Conservation (phyloP, 2,888 invertebrate species). For the Tolmerus cingulatus region DNA sequence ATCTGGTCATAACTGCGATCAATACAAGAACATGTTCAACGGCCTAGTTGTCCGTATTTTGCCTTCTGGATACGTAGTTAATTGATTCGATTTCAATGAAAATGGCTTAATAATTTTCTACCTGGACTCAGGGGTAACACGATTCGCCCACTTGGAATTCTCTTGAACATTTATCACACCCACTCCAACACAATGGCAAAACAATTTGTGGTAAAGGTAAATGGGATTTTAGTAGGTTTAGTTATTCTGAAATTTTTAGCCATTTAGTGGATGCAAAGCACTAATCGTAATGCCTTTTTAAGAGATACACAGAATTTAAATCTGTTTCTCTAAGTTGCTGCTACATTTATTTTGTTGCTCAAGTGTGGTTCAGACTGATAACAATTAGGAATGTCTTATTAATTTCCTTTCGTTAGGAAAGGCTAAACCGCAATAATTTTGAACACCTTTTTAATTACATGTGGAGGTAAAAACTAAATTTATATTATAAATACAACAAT, state of each 20-base stretch:
- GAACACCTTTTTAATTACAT: no score
- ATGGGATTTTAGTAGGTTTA: background rate
- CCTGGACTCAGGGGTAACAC: background rate
- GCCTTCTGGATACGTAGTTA: background rate
- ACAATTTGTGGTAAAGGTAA: background rate
- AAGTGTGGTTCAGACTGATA: background rate
- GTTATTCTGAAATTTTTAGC: background rate
- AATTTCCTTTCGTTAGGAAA: no score
- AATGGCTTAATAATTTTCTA: background rate
- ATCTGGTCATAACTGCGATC: background rate
- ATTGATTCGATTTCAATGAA: background rate
- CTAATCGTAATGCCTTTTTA: background rate
- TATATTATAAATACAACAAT: no score
- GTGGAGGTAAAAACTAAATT: no score
- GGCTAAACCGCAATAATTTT: no score
- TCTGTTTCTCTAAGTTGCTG: background rate
- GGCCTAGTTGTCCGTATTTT: background rate
- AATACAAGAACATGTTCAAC: background rate
- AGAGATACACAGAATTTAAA: background rate
- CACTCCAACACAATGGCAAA: background rate
- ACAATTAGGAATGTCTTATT: background rate
- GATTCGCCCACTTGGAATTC: background rate
- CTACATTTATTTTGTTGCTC: background rate
- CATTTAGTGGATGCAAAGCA: background rate
- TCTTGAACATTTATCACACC: background rate